Conservation (phyloP, 2,113 vertebrate genomes). For the Burhinus bistriatus region DNA sequence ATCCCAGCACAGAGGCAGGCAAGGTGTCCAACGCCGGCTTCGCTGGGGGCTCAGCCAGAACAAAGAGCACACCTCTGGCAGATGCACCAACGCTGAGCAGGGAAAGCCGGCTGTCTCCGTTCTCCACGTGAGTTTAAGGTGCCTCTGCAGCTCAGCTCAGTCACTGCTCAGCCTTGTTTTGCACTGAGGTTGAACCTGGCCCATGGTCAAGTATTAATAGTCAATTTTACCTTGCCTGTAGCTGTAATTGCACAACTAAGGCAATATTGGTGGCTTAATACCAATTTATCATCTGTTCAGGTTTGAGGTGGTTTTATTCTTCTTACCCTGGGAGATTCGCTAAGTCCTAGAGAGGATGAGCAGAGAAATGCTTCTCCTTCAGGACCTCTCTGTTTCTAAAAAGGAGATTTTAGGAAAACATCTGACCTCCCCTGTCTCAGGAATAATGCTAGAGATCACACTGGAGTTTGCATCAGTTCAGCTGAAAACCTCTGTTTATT, state of each 20-base stretch:
- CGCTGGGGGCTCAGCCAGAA: not conserved
- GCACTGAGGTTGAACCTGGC: not conserved
- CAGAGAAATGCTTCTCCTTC: not conserved
- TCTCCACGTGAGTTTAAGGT: not conserved
- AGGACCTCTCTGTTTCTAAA: not conserved
- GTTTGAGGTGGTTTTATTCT: not conserved
- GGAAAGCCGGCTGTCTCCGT: not conserved
- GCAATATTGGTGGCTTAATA: not conserved
- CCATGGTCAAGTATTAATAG: not conserved
- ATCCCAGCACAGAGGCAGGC: not conserved
- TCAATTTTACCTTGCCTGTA: not conserved
- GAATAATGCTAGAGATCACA: not conserved
- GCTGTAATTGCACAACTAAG: not conserved
- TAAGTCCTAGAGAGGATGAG: not conserved
- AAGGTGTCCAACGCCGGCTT: accelerated
- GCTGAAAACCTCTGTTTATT: not conserved
- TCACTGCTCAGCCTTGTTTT: not conserved
- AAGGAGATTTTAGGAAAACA: not conserved
- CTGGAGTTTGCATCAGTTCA: not conserved
- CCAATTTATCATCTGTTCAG: not conserved
- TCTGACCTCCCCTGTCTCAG: not conserved
- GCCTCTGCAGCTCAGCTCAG: not conserved
- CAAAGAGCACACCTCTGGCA: not conserved
- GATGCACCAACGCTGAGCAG: not conserved
- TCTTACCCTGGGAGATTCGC: not conserved